Percentiles rank a stretch among this genome's conserved stretches.
phyloP scores from a whole-genome alignment of 2,888 invertebrate species.

The Nomada lathburiana region DNA sequence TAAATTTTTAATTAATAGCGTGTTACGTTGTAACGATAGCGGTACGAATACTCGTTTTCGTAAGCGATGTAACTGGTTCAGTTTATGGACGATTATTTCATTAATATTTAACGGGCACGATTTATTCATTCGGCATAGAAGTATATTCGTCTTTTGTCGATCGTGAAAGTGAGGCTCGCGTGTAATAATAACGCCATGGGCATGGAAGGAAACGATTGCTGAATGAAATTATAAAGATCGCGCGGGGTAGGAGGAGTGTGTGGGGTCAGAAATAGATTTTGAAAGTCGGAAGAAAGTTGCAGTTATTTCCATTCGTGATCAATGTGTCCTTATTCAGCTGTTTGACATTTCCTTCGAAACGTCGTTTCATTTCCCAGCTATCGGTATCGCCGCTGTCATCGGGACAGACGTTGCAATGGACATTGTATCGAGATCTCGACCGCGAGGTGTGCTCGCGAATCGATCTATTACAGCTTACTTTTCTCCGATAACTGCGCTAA shows the following conservation, averaged over 20 bases:
- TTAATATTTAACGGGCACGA: neutral
- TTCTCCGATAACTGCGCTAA: slow-evolving; percentile 44
- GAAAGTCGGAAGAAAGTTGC: slow-evolving; percentile 44
- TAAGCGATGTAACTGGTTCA: neutral
- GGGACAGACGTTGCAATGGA: slow-evolving; percentile 64
- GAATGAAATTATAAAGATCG: slow-evolving; percentile 10
- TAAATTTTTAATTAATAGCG: neutral
- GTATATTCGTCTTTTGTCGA: no score
- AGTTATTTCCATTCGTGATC: slow-evolving; percentile 54
- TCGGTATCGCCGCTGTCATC: slow-evolving; percentile 65
- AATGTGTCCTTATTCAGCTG: slow-evolving; percentile 56
- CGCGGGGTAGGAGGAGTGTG: neutral
- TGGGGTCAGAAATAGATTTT: slow-evolving; percentile 27
- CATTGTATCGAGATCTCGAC: slow-evolving; percentile 67
- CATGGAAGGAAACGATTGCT: neutral
- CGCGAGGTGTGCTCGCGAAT: slow-evolving; percentile 43
- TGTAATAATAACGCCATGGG: neutral
- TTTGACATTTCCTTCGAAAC: slow-evolving; percentile 69
- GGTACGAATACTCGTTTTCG: neutral
- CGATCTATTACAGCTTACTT: slow-evolving; percentile 49
- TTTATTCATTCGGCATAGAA: neutral
- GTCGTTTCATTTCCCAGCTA: slow-evolving; percentile 71
- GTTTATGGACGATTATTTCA: neutral
- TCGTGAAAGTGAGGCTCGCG: neutral
- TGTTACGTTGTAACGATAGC: neutral